Conservation (phyloP, 1,140 invertebrate genomes). For the Pseudobourletiella spinata region DNA sequence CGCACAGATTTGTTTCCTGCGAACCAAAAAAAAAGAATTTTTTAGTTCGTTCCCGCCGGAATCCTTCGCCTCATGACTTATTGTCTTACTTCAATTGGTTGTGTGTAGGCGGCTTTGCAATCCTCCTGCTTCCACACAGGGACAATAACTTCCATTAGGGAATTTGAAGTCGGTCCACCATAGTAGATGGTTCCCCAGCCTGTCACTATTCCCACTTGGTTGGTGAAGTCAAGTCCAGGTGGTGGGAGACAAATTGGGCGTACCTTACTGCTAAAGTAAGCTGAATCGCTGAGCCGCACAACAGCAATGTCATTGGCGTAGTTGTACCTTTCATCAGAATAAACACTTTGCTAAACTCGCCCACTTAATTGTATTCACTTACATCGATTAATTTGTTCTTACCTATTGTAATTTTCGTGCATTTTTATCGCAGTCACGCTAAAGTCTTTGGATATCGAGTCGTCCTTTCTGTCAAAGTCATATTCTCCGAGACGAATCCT, state of each 20-base stretch:
- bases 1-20: constrained; percentile 57
- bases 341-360: no score
- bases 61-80: no score
- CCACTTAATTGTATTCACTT: no score
- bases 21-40: constrained; percentile 38
- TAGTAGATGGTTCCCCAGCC: constrained; percentile 61
- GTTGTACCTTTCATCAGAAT: no score
- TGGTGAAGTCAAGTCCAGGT: constrained; percentile 48
- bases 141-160: constrained; percentile 64
- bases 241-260: constrained; percentile 76
- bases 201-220: constrained; percentile 58
- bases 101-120: constrained; percentile 54
- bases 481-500: constrained; percentile 69
- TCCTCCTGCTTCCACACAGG: constrained; percentile 67
- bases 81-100: constrained; percentile 43
- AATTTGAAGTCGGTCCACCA: constrained; percentile 55
- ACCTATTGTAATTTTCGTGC: constrained; percentile 53
- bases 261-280: constrained; percentile 64
- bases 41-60: no score
- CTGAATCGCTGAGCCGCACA: constrained; percentile 57
- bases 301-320: constrained; percentile 74
- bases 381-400: neutral
- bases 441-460: constrained; percentile 56
- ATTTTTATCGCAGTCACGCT: constrained; percentile 51
- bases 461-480: constrained; percentile 55